Percentiles rank a stretch among this genome's conserved stretches.
phyloP scores from a whole-genome alignment of 1,140 invertebrate species.

The Hydropsyche tenuis region DNA sequence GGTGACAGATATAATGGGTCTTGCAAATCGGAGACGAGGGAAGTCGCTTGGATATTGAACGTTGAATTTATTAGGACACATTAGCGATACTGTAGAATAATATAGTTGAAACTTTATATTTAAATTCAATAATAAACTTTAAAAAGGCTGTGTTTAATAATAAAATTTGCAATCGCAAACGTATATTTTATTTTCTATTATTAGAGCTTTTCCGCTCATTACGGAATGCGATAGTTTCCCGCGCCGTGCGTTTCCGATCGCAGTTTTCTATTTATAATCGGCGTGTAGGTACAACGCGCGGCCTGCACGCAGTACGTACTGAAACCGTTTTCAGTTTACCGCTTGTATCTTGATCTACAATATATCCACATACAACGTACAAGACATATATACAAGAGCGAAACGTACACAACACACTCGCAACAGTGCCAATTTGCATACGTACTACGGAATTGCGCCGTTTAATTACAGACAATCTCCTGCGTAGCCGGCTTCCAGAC shows the following conservation, averaged over 20 bases:
- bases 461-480: conserved; percentile 3
- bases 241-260: conserved; percentile 29
- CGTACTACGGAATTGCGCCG: neutral
- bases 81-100: no score
- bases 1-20: neutral
- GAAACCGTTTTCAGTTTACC: conserved; percentile 4
- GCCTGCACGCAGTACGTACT: conserved; percentile 7
- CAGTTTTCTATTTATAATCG: conserved; percentile 23
- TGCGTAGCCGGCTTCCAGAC: neutral
- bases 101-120: no score
- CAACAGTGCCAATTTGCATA: neutral
- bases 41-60: no score
- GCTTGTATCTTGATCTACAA: conserved; percentile 20
- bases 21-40: no score
- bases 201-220: conserved; percentile 31
- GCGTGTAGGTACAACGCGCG: neutral
- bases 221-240: neutral
- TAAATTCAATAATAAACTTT: no score
- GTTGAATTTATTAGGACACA: no score
- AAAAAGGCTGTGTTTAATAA: no score
- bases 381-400: neutral
- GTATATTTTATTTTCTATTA: conserved; percentile 19
- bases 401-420: neutral
- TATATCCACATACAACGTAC: neutral
- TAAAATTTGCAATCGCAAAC: no score